Evolutionary conservation across 2,888 invertebrate genomes (phyloP).

Genomic region (Alsophila aescularia): DNA sequence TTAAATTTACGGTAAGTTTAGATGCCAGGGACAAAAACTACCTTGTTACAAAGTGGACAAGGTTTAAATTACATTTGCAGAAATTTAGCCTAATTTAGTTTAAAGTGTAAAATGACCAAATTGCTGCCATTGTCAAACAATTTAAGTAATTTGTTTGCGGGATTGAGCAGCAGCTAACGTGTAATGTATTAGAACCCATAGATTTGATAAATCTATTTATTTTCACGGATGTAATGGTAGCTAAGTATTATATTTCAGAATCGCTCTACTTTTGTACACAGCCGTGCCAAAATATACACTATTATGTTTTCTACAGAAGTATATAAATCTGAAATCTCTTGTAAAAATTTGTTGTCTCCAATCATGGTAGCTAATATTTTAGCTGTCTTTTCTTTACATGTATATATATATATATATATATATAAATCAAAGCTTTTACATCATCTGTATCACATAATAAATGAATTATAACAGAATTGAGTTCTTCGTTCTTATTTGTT

Average conservation of each 20-base stretch:
- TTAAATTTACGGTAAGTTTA: no score
- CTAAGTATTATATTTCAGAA: constrained; percentile 60
- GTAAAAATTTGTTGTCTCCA: background rate
- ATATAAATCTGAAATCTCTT: constrained; percentile 3
- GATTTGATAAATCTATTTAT: constrained; percentile 41
- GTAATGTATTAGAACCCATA: constrained; percentile 22
- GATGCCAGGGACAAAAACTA: no score
- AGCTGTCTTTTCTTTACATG: constrained; percentile 19
- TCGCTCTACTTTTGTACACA: constrained; percentile 61
- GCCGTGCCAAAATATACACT: constrained; percentile 68
- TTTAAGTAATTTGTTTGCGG: background rate
- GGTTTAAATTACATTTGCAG: no score
- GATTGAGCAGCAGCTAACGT: constrained; percentile 1
- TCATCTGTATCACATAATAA: background rate
- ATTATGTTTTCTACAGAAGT: constrained; percentile 24
- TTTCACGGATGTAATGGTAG: constrained; percentile 47
- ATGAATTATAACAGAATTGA: no score
- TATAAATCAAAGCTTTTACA: background rate
- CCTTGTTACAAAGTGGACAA: no score
- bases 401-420: no score
- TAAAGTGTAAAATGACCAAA: no score
- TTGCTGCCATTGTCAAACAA: no score
- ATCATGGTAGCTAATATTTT: constrained; percentile 24
- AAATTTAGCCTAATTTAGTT: no score
- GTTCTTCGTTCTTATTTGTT: no score